Evolutionary conservation across 2,113 vertebrate genomes (phyloP).

Genomic region (Periophthalmus modestus): DNA sequence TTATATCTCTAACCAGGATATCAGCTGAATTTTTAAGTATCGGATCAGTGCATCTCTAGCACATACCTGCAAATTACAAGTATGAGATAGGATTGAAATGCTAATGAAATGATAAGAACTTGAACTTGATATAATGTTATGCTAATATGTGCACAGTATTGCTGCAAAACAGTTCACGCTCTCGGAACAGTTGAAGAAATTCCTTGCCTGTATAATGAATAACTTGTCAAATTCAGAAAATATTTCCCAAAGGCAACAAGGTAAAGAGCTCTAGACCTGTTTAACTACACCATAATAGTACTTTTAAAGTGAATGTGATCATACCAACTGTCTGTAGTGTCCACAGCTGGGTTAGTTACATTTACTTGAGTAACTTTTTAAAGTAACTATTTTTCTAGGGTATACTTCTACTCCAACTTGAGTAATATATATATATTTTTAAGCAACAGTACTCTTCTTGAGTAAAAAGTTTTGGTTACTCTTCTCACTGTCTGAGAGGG

Average conservation of each 20-base stretch:
- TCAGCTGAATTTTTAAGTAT: too few relatives aligned
- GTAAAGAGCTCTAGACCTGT: neutral
- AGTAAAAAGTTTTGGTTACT: too few relatives aligned
- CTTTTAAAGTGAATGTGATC: neutral
- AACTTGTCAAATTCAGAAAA: neutral
- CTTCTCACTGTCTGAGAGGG: too few relatives aligned
- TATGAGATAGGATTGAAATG: neutral
- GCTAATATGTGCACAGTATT: neutral
- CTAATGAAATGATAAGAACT: neutral
- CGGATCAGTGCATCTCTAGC: too few relatives aligned
- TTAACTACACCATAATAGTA: neutral
- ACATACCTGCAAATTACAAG: neutral
- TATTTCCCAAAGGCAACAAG: neutral
- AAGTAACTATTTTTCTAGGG: too few relatives aligned
- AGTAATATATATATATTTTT: too few relatives aligned
- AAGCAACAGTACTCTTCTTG: too few relatives aligned
- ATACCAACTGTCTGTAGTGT: neutral
- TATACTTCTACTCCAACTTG: too few relatives aligned
- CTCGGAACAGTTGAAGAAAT: neutral
- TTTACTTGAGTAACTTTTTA: too few relatives aligned
- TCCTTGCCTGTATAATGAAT: constrained; percentile 2
- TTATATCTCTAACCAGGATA: too few relatives aligned
- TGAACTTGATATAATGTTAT: neutral
- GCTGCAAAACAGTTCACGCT: neutral
- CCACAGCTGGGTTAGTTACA: too few relatives aligned